Evolutionary conservation across 2,888 invertebrate genomes (phyloP).

Genomic region (Crioceris asparagi): DNA sequence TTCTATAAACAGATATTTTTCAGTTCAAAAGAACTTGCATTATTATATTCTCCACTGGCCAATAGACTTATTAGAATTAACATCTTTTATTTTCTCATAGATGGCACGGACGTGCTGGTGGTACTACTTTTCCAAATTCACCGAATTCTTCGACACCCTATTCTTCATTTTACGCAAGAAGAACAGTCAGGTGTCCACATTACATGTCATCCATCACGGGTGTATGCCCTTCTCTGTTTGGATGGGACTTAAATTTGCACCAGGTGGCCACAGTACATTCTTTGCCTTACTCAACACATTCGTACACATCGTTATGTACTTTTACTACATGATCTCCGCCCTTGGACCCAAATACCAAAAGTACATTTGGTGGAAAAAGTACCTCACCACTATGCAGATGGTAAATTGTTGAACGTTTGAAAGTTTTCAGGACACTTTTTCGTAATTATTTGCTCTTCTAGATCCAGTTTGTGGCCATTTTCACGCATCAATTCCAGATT

Average conservation of each 20-base stretch:
- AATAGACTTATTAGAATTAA: too few relatives aligned
- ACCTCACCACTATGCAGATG: constrained; percentile 92
- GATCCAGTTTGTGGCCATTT: constrained; percentile 88
- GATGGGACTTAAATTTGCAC: constrained; percentile 92
- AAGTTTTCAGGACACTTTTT: constrained; percentile 1
- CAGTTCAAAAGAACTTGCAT: too few relatives aligned
- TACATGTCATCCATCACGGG: constrained; percentile 92
- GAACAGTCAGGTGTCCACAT: constrained; percentile 77
- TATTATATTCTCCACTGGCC: too few relatives aligned
- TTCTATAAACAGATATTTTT: too few relatives aligned
- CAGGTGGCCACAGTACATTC: constrained; percentile 95
- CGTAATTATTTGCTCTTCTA: constrained; percentile 35
- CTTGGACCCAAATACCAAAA: constrained; percentile 89
- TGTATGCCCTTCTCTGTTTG: constrained; percentile 91
- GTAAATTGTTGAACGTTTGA: constrained; percentile 41
- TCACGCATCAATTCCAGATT: constrained; percentile 84
- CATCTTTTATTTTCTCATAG: constrained; percentile 39
- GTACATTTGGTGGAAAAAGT: constrained; percentile 97
- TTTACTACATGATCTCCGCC: constrained; percentile 91
- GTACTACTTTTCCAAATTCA: constrained; percentile 91
- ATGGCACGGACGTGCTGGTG: constrained; percentile 83
- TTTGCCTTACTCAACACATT: constrained; percentile 89
- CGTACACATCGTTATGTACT: constrained; percentile 95
- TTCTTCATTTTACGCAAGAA: constrained; percentile 94
- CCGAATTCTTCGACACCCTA: constrained; percentile 87